Base-by-base conservation (phyloP, 2,888 invertebrate genomes). In the Cyclophora albipunctata region DNA sequence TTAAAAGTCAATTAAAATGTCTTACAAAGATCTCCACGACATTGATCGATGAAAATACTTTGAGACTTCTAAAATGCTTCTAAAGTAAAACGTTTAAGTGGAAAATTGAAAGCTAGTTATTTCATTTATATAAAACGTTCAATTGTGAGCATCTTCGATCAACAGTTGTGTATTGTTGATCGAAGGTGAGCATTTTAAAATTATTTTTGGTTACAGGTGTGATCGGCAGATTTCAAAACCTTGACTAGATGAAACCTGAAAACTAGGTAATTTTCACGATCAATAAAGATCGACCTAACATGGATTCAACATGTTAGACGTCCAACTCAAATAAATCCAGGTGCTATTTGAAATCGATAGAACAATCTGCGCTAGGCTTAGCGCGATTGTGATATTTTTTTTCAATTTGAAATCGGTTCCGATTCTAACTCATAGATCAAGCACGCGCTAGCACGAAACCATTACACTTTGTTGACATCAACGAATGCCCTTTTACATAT, bases 391-490 rank as follows among this genome's bases (percentile, higher is more conserved):
- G 66, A 66, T 71, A 67, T 71, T 75, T 77, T 20, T 75, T 79
- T 80, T 70, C 71, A 75, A 78, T 76, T 75, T 68, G 67, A 66
- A 73, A 74, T 69, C 70, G 70, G 67, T 72, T 65, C 71, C 73
- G 71, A 74, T 76, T 75, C 70, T 70, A 79, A 74, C 78, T 71
- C 78, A 78, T 81, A 82, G 78, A 84, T 82, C 81, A 81, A 79
- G 78, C 79, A 74, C 70, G 71, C 73, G 71, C 75, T 68, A 81
- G 78, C 84, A 81, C 80, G 81, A 83, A 84, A 84, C 84, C 83
- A 84, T 85, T 85, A 84, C 82, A 84, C 80, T 84, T 78, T 84
- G 81, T 86, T 86, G 84, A 84, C 85, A 84, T 76, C 84, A 82
- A 85, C 81, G 81, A 82, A 82, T 84, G 82, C 80, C 83, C 78